Evolutionary conservation across 2,888 invertebrate species (phyloP), one percentile per base, ranked within the genome.

Genomic region (Tenthredo scrophulariae): DNA sequence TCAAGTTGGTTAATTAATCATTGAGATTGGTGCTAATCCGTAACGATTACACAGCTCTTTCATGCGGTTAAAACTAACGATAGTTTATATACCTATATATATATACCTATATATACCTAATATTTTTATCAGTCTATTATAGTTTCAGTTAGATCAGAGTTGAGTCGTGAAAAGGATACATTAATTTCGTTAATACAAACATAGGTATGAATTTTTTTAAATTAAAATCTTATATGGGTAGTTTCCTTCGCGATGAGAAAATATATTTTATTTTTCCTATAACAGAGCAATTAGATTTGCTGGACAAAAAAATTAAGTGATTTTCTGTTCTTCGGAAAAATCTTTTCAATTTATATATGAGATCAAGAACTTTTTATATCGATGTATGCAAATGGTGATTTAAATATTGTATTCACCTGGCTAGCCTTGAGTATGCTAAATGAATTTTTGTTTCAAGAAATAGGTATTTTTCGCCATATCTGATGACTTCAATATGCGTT

Each of bases 21-120:
- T 62, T 26, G 62, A 13, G 26, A 62, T 62, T 62, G 62, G 62
- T 62, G 62, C 26, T 62, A 62, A 62, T 54, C 62, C 62, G 26
- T 62, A 26, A 62, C 62, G 62, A 62, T 62, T 62, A 62, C 62
- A 26, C 10, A 62, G 26, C 62, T 62, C 26, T 62, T 62, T 62
- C 5, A 26, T 22, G 22, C 26, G 26, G 26, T 62, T 62, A 26
- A 26, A 62, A 62, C 62, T 62, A 62, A 26, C 26, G 62, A 62
- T 62, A 13, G 26, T 62, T 26, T 33, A 33, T 4, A 26, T 62
- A 26, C 10, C 10, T 62, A 62, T 62, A 62, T 58, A 22, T 22
- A n/a, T 10, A 9, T 58, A 58, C 46, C 50, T 18, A 18, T 18
- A 13, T 13, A 0, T 50, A 18, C 3, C 6, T 46, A 18, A 18